Evolutionary conservation across 2,113 vertebrate genomes (phyloP).

Genomic region (Centropristis striata): DNA sequence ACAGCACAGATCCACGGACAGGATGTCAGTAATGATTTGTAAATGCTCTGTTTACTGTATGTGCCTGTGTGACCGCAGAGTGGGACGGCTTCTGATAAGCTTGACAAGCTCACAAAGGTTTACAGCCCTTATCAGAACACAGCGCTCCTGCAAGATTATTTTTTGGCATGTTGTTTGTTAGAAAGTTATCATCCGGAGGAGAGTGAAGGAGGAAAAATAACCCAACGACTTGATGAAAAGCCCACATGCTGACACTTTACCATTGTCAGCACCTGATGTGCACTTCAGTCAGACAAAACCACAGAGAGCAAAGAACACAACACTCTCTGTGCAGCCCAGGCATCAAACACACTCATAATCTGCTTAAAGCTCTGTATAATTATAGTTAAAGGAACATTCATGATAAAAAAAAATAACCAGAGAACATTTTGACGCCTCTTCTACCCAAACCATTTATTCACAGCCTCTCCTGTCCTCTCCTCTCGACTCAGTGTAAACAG

Average conservation of each 20-base stretch:
- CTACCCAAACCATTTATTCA: no score
- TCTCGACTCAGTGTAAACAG: no score
- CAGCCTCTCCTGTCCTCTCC: no score
- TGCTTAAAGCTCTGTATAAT: no score
- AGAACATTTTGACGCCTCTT: no score
- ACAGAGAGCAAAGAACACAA: conserved; percentile 3
- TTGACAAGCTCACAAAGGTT: conserved; percentile 36
- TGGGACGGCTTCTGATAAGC: no score
- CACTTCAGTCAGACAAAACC: not conserved
- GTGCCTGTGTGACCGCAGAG: not conserved
- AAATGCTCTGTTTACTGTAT: conserved; percentile 32
- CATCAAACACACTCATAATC: no score
- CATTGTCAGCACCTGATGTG: not conserved
- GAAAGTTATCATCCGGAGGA: conserved; percentile 9
- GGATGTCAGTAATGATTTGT: conserved; percentile 13
- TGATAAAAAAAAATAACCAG: no score
- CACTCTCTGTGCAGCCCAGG: no score
- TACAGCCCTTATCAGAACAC: conserved; percentile 47
- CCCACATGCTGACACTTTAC: not conserved
- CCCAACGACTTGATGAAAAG: conserved; percentile 14
- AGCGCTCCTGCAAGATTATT: not conserved
- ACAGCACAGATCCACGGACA: conserved; percentile 25
- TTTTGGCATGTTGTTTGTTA: conserved; percentile 30
- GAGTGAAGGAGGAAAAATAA: not conserved
- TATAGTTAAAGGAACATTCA: no score